Evolutionary conservation across 23 tunicate species (phyloP).

Genomic region (Pegea sp.): DNA sequence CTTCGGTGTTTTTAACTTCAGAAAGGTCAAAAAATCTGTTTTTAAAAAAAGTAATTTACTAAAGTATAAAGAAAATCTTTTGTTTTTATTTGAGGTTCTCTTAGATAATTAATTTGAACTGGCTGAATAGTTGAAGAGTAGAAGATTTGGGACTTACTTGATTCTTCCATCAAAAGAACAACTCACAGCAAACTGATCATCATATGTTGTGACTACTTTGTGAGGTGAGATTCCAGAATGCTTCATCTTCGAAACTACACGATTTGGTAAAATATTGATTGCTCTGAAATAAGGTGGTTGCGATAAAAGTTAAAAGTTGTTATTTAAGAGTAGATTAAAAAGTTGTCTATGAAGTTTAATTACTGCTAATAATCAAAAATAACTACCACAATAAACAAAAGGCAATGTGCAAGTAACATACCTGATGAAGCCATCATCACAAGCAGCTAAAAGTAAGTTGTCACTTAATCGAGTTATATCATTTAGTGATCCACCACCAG

Average conservation of each 20-base stretch:
- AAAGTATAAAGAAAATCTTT: too few relatives aligned
- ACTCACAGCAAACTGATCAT: constrained; percentile 1
- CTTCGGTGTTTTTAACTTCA: neutral
- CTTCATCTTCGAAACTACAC: constrained; percentile 1
- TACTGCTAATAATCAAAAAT: too few relatives aligned
- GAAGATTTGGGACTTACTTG: neutral
- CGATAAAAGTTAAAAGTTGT: too few relatives aligned
- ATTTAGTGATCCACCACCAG: constrained; percentile 42
- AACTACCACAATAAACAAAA: too few relatives aligned
- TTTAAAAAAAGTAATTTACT: too few relatives aligned
- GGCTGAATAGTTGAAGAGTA: neutral
- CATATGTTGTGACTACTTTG: neutral
- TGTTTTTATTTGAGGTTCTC: too few relatives aligned
- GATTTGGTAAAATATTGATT: constrained; percentile 58
- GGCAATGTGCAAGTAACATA: too few relatives aligned
- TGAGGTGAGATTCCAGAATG: neutral
- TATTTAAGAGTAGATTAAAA: too few relatives aligned
- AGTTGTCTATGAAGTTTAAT: too few relatives aligned
- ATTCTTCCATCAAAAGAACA: neutral
- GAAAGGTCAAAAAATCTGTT: neutral
- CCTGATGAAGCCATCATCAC: constrained; percentile 56
- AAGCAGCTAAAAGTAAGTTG: constrained; percentile 55
- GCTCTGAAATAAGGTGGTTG: constrained; percentile 35
- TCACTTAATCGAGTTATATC: constrained; percentile 33
- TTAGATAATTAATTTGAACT: neutral